phyloP scores from a whole-genome alignment of 2,797 vertebrate species.

The Anguilla pacifica region DNA sequence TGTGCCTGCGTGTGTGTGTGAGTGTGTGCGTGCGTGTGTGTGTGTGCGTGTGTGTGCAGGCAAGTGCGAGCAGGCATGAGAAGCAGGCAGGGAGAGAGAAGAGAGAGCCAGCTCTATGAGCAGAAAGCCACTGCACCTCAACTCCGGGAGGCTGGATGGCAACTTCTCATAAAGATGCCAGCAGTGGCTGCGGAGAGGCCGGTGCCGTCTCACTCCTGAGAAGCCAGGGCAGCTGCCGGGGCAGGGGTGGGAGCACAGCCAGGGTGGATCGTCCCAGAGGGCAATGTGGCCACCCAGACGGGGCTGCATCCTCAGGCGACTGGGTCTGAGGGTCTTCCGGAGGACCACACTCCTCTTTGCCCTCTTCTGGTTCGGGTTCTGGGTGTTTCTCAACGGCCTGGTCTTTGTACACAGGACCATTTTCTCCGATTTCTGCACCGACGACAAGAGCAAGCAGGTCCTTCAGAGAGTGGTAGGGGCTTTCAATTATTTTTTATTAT shows the following conservation, averaged over 20 bases:
- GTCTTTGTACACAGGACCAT: slow-evolving; percentile 79
- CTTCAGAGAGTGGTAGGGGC: slow-evolving; percentile 86
- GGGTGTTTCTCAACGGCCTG: slow-evolving; percentile 79
- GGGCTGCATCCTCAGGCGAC: slow-evolving; percentile 64
- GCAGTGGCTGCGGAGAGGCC: neutral
- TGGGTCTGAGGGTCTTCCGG: slow-evolving; percentile 69
- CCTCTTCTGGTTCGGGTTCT: slow-evolving; percentile 81
- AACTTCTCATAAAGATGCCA: slow-evolving; percentile 15
- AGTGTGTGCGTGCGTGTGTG: neutral
- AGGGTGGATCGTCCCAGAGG: slow-evolving; percentile 33
- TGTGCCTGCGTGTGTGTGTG: neutral
- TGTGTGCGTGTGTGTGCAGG: slow-evolving; percentile 10
- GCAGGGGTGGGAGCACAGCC: slow-evolving; percentile 32
- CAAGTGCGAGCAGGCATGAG: slow-evolving; percentile 20
- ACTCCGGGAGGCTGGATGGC: slow-evolving; percentile 18
- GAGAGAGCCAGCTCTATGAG: slow-evolving; percentile 11
- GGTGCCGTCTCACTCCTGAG: neutral
- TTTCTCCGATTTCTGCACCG: slow-evolving; percentile 88
- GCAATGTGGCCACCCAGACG: slow-evolving; percentile 47
- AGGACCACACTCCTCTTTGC: slow-evolving; percentile 73
- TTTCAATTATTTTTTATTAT: neutral
- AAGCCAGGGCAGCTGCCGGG: slow-evolving; percentile 12
- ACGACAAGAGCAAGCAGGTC: slow-evolving; percentile 83
- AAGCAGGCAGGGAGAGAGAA: slow-evolving; percentile 18
- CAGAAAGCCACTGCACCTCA: slow-evolving; percentile 12